Conservation (phyloP, 2,888 invertebrate genomes). For the Epinotia bilunana region DNA sequence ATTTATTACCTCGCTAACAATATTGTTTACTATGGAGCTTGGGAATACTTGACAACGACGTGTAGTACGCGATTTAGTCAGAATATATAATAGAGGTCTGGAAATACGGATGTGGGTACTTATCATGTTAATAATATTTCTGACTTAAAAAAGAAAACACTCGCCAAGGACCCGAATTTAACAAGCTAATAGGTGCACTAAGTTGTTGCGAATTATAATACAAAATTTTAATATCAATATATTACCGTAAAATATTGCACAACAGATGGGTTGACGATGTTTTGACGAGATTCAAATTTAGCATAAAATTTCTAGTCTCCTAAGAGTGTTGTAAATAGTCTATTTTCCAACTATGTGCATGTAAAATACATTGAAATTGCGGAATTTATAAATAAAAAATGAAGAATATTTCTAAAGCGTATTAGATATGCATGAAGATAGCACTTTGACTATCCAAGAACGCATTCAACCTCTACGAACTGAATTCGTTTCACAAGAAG, state of each 20-base stretch:
- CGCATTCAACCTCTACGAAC: constrained; percentile 13
- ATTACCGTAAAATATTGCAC: neutral
- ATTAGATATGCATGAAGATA: constrained; percentile 33
- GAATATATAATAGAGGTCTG: neutral
- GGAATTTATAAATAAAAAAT: constrained; percentile 30
- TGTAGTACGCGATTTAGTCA: constrained; percentile 8
- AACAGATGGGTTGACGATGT: constrained; percentile 3
- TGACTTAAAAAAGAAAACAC: neutral
- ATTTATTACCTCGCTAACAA: constrained; percentile 42
- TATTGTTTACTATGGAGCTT: constrained; percentile 39
- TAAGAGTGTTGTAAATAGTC: constrained; percentile 10
- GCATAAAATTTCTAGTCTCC: constrained; percentile 15
- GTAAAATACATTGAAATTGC: constrained; percentile 23
- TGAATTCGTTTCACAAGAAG: constrained; percentile 24
- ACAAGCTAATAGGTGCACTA: neutral
- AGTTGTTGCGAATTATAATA: neutral
- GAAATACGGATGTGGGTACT: no score
- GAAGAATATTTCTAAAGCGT: constrained; percentile 19
- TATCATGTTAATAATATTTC: no score
- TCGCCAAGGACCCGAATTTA: neutral
- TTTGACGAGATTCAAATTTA: constrained; percentile 28
- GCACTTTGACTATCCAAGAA: constrained; percentile 1
- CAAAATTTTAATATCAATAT: neutral
- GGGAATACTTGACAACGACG: constrained; percentile 28
- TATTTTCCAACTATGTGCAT: constrained; percentile 14